Base-by-base conservation (phyloP, 2,888 invertebrate genomes). In the Drosophila dives region DNA sequence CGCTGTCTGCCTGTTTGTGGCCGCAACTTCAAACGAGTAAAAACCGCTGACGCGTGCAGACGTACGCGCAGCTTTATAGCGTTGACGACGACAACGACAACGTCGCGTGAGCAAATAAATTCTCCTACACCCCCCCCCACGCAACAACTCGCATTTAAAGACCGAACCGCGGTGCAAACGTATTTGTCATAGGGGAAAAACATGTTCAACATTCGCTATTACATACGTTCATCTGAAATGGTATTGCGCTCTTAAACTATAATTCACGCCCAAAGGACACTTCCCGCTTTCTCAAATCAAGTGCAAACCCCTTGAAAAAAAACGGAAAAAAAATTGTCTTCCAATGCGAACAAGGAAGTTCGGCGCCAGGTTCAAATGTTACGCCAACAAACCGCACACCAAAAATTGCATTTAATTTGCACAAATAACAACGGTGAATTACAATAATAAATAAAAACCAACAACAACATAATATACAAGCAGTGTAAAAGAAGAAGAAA, bases 11-110 rank as follows among this genome's bases (percentile, higher is more conserved):
- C 62, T 40, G 45, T 20, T 70, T 64, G 53, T 59, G 80, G 72
- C 61, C 80, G 56, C 75, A 72, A 86, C 79, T 86, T 85, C 83
- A 85, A 87, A 79, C 87, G 84, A 85, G 83, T 85, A 60, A 73
- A 70, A 89, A 82, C 83, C 86, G 75, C 77, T 68, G 86, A 73
- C 86, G 90, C 90, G 90, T 89, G 83, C 83, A 88, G 90, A 85
- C 88, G 89, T 85, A 51, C 66, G 82, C 79, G 80, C 77, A 84
- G 80, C 74, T 73, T 63, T 64, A 53, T 61, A 72, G 64, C 74
- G 63, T 62, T 68, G 59, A 81, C 64, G 54, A 71, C 54, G 38
- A 63, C 64, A 29, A 54, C 62, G 50, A 63, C 50, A 40, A 54
- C 73, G 77, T 51, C 80, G 74, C 77, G 77, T 77, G 85, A 75